Conservation (phyloP, 1,140 invertebrate species). For the Drosophila santomea region DNA sequence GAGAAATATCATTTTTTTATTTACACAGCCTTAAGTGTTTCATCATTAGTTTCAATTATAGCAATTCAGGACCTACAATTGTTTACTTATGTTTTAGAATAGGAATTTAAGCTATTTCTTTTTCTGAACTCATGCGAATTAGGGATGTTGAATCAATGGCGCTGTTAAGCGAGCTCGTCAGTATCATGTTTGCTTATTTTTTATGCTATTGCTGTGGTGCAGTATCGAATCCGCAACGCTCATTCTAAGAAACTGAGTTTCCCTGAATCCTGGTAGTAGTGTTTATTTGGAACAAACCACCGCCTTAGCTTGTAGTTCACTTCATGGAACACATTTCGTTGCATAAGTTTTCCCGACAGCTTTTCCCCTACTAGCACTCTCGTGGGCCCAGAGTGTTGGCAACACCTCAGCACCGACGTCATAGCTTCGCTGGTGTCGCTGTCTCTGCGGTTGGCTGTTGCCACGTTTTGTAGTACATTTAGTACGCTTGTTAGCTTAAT, state of each 20-base stretch:
- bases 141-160: too few relatives aligned
- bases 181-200: too few relatives aligned
- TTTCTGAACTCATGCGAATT: too few relatives aligned
- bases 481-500: conserved; percentile 79
- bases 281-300: neutral
- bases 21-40: too few relatives aligned
- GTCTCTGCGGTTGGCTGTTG: conserved; percentile 35
- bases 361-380: conserved; percentile 6
- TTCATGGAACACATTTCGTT: conserved; percentile 20
- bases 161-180: too few relatives aligned
- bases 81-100: too few relatives aligned
- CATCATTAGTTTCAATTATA: too few relatives aligned
- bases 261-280: conserved; percentile 17
- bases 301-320: conserved; percentile 15
- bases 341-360: conserved; percentile 17
- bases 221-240: conserved; percentile 7
- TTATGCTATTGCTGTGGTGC: neutral
- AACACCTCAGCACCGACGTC: conserved; percentile 59
- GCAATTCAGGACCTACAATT: too few relatives aligned
- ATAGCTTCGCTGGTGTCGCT: conserved; percentile 11
- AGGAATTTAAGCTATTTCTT: too few relatives aligned
- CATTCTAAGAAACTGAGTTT: conserved; percentile 4
- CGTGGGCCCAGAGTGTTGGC: conserved; percentile 19
- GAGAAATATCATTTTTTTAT: neutral
- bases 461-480: conserved; percentile 71